These are phyloP conservation scores for Apis dorsata DNA, from an alignment of 1,140 invertebrate genomes.

Conservation along the genomic window DNA sequence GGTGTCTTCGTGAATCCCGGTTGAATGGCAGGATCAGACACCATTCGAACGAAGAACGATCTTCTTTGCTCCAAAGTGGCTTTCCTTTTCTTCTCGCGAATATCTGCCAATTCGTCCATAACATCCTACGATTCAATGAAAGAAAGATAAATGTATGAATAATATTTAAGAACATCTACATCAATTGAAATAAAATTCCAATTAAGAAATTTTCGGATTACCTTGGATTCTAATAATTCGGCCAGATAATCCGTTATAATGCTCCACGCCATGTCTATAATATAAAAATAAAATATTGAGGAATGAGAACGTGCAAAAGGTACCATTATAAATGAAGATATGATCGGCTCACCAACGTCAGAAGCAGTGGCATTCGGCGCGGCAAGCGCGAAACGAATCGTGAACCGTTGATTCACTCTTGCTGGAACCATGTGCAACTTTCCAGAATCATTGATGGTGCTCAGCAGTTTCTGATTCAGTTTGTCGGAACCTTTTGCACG, in stretches of 20 bases:
- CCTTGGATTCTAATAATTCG: conserved; percentile 87
- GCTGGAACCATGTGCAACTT: conserved; percentile 99
- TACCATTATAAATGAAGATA: background rate
- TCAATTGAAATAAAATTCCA: background rate
- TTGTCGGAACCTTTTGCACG: conserved; percentile 92
- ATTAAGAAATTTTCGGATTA: conserved; percentile 48
- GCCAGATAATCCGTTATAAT: conserved; percentile 92
- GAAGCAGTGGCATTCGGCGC: conserved; percentile 92
- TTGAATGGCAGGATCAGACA: conserved; percentile 95
- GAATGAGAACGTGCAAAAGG: background rate
- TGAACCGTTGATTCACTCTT: conserved; percentile 92
- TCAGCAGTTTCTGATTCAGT: conserved; percentile 96
- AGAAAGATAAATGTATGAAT: background rate
- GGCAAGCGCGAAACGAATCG: conserved; percentile 97
- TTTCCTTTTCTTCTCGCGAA: conserved; percentile 84
- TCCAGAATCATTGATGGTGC: conserved; percentile 96
- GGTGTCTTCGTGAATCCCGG: conserved; percentile 79
- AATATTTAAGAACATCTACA: background rate
- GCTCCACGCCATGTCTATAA: conserved; percentile 92
- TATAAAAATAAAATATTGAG: conserved; percentile 26
- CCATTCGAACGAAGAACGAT: conserved; percentile 98
- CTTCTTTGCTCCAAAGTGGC: conserved; percentile 92
- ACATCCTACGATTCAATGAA: conserved; percentile 79
- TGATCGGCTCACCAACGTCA: conserved; percentile 87
- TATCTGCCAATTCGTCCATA: conserved; percentile 85